Evolutionary conservation across 1,140 invertebrate species (phyloP).

Genomic region (Pentalonia nigronervosa): DNA sequence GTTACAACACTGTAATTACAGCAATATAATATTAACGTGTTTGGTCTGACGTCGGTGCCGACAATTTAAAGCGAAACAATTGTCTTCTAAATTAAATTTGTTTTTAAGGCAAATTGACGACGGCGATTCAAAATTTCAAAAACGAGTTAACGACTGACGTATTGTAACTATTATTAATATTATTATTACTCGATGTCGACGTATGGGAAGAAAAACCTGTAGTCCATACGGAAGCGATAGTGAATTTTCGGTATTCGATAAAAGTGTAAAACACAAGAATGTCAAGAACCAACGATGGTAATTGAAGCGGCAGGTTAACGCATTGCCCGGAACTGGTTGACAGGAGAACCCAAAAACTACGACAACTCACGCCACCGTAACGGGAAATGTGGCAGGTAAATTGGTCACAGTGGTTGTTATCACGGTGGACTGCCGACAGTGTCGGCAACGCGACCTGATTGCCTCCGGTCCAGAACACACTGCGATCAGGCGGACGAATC

Average conservation of each 20-base stretch:
- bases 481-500: neutral
- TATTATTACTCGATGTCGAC: neutral
- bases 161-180: neutral
- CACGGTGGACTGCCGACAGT: neutral
- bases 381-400: slow-evolving; percentile 43
- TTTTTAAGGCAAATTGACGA: neutral
- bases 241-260: neutral
- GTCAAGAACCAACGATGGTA: neutral
- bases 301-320: neutral
- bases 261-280: neutral
- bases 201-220: neutral
- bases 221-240: neutral
- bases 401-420: slow-evolving; percentile 43
- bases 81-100: neutral
- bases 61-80: neutral
- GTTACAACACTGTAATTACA: neutral
- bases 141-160: neutral
- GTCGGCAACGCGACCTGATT: neutral
- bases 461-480: neutral
- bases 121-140: neutral
- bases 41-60: neutral
- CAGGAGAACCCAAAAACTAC: neutral
- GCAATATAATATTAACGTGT: neutral
- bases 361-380: slow-evolving; percentile 55
- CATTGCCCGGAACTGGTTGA: slow-evolving; percentile 5